These are phyloP conservation scores for Drosophila teissieri DNA, from an alignment of 1,140 invertebrate species.

Conservation along the genomic window DNA sequence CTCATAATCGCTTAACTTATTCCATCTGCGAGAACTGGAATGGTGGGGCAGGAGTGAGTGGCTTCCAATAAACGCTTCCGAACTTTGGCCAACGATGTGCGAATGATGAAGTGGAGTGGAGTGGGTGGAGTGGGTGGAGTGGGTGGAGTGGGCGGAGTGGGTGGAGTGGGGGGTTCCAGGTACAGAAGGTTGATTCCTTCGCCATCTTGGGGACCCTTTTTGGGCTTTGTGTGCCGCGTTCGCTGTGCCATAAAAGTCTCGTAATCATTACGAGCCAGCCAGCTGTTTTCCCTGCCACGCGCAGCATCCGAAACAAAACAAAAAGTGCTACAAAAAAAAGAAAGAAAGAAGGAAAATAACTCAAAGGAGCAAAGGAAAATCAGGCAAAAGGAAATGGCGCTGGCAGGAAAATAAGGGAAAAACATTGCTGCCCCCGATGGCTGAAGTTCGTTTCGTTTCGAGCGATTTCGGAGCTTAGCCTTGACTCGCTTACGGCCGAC, in stretches of 20 bases:
- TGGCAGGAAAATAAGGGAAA: constrained; percentile 39
- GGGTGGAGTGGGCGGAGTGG: constrained; percentile 5
- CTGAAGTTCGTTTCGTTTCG: constrained; percentile 61
- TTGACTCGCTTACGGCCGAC: constrained; percentile 75
- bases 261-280: constrained; percentile 79
- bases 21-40: constrained; percentile 10
- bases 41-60: neutral
- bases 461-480: constrained; percentile 79
- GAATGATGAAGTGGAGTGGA: constrained; percentile 69
- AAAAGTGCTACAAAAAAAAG: constrained; percentile 37
- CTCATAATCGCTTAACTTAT: constrained; percentile 58
- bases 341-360: neutral
- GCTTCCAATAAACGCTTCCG: constrained; percentile 69
- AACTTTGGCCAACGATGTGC: constrained; percentile 77
- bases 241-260: constrained; percentile 61
- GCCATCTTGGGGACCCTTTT: constrained; percentile 33
- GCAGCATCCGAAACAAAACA: constrained; percentile 60
- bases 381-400: constrained; percentile 36
- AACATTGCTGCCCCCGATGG: constrained; percentile 43
- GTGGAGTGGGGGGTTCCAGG: constrained; percentile 8
- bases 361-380: constrained; percentile 28
- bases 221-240: constrained; percentile 30
- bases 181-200: constrained; percentile 23
- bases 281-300: constrained; percentile 73
- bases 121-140: no score